Percentiles rank a stretch among this genome's conserved stretches.
Conservation (phyloP, 2,113 vertebrate species). For the Trichechus manatus region DNA sequence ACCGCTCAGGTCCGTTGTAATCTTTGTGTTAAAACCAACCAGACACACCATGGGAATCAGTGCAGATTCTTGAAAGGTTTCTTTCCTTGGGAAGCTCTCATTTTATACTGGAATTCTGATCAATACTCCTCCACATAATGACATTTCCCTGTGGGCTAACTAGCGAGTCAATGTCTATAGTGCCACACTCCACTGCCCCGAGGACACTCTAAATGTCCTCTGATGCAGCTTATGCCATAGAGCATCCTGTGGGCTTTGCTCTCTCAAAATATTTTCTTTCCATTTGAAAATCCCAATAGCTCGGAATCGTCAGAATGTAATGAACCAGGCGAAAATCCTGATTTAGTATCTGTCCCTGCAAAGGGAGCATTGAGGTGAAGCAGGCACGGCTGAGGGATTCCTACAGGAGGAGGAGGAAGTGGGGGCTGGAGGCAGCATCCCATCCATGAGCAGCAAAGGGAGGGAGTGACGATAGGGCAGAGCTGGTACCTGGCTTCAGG, state of each 20-base stretch:
- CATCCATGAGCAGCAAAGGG: rapidly evolving
- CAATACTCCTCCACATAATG: too few species aligned
- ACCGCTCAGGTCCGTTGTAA: neutral
- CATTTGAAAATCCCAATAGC: conserved; percentile 48
- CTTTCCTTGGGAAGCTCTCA: neutral
- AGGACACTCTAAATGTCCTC: neutral
- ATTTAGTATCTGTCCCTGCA: conserved; percentile 24
- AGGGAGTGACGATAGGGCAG: rapidly evolving
- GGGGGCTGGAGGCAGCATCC: neutral
- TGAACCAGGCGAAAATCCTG: conserved; percentile 41
- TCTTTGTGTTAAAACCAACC: neutral
- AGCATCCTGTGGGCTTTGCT: neutral
- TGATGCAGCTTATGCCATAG: neutral
- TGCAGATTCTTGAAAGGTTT: neutral
- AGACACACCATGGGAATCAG: too few species aligned
- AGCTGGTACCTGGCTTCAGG: neutral
- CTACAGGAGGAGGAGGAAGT: neutral
- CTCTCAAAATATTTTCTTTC: conserved; percentile 68
- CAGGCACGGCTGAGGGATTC: neutral
- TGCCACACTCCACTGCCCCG: too few species aligned
- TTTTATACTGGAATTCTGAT: neutral
- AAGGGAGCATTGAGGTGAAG: neutral
- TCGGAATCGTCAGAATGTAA: conserved; percentile 43
- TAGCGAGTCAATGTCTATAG: neutral
- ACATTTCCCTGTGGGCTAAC: neutral